Conservation (phyloP, 2,113 vertebrate species). For the Motacilla alba region DNA sequence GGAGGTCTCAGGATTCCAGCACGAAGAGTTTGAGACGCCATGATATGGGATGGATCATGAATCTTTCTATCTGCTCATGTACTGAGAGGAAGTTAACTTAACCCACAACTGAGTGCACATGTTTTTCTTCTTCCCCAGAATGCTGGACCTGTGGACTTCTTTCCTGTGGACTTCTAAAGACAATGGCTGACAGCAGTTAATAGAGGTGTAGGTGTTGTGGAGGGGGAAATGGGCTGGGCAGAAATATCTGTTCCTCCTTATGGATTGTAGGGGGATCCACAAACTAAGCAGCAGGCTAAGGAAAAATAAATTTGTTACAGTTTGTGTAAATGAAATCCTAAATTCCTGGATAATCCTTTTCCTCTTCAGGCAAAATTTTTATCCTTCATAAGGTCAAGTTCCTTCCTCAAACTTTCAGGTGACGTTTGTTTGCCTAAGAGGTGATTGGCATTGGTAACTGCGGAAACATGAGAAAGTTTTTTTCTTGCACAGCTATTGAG, state of each 20-base stretch:
- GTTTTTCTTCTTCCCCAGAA: background rate
- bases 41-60: background rate
- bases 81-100: background rate
- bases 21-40: background rate
- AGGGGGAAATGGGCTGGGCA: background rate
- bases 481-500: background rate
- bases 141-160: background rate
- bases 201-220: background rate
- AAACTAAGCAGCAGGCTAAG: background rate
- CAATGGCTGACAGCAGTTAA: background rate
- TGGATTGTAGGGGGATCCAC: background rate
- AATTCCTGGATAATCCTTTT: background rate
- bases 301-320: background rate
- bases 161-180: background rate
- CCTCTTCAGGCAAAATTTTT: background rate
- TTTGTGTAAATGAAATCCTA: background rate
- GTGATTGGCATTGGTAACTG: background rate
- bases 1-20: background rate
- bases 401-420: background rate
- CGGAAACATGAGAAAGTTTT: background rate
- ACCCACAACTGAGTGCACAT: background rate
- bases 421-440: background rate
- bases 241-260: background rate
- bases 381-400: background rate
- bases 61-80: background rate